These are phyloP conservation scores for Dissostichus mawsoni DNA, from an alignment of 2,113 vertebrate genomes.

Conservation along the genomic window DNA sequence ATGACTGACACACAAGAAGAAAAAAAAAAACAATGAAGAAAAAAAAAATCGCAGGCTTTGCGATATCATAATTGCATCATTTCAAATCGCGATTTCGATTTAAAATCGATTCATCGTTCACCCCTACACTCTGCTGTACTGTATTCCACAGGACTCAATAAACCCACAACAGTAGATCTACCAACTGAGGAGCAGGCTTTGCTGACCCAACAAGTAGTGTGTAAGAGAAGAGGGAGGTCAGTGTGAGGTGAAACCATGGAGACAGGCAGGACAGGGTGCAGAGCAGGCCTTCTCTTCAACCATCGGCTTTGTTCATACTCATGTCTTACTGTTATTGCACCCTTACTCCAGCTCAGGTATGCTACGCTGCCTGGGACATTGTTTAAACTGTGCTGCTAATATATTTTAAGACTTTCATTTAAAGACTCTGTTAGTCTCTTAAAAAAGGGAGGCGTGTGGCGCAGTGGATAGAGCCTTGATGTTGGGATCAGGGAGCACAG, in stretches of 20 bases:
- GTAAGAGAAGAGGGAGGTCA: slow-evolving; percentile 3
- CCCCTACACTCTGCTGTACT: not conserved
- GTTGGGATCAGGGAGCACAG: no score
- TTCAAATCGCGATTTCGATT: no score
- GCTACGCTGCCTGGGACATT: not conserved
- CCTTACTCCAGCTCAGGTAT: not conserved
- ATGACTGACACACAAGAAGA: no score
- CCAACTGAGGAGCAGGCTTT: slow-evolving; percentile 5
- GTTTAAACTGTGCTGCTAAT: not conserved
- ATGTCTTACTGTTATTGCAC: not conserved
- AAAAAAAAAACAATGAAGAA: no score
- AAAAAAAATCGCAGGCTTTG: no score
- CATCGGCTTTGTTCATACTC: not conserved
- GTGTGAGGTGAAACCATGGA: not conserved
- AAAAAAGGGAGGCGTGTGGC: no score
- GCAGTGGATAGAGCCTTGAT: no score
- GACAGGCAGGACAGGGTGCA: not conserved
- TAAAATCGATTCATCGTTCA: no score
- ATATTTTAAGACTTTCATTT: not conserved
- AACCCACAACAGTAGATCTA: slow-evolving; percentile 6
- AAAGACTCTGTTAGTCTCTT: not conserved
- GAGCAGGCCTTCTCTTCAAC: not conserved
- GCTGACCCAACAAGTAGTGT: slow-evolving; percentile 21
- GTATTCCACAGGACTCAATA: not conserved
- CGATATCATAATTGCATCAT: no score